Evolutionary conservation across 2,888 invertebrate genomes (phyloP).

Genomic region (Neria commutata): DNA sequence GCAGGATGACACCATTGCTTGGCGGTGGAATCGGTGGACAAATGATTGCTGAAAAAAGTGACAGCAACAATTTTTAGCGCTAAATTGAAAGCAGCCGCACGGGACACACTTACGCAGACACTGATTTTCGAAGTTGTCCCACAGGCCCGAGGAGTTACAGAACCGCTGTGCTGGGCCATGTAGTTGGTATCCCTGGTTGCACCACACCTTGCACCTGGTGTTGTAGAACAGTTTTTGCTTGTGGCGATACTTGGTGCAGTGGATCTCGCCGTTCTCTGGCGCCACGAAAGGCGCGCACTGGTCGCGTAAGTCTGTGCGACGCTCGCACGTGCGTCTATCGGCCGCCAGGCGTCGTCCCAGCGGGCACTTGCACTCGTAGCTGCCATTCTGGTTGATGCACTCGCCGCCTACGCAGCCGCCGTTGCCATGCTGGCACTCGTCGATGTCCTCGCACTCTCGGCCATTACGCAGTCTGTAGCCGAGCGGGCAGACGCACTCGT

Average conservation of each 20-base stretch:
- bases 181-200: conserved; percentile 64
- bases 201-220: conserved; percentile 57
- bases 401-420: conserved; percentile 55
- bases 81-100: background rate
- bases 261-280: conserved; percentile 54
- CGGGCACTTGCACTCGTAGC: conserved; percentile 64
- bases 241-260: conserved; percentile 58
- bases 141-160: conserved; percentile 64
- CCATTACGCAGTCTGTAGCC: conserved; percentile 64
- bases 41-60: conserved; percentile 51
- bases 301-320: conserved; percentile 46
- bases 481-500: conserved; percentile 67
- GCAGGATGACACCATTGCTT: conserved; percentile 64
- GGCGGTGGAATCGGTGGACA: conserved; percentile 64
- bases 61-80: background rate
- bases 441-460: conserved; percentile 64
- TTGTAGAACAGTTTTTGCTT: conserved; percentile 56
- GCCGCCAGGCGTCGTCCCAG: conserved; percentile 54
- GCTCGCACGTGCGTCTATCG: conserved; percentile 44
- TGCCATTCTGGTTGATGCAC: conserved; percentile 63
- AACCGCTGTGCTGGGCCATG: conserved; percentile 64
- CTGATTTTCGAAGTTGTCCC: conserved; percentile 62
- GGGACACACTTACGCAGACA: conserved; percentile 64
- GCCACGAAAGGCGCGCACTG: conserved; percentile 51
- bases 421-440: conserved; percentile 64